Base-by-base conservation (phyloP, 2,113 vertebrate genomes). In the Zosterops hypoxanthus region DNA sequence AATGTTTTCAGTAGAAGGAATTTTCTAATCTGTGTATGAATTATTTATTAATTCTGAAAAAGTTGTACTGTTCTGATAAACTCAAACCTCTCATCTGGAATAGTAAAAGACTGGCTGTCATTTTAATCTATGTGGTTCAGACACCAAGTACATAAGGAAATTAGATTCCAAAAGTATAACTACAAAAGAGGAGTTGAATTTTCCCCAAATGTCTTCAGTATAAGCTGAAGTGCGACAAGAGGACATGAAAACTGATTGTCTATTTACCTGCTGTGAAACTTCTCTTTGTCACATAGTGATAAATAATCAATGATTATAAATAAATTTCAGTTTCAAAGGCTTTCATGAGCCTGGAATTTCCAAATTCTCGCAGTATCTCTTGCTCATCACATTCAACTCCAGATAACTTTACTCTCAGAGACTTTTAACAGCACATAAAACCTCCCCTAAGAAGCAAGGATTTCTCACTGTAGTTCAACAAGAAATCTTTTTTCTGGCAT, bases 401-500 rank as follows among this genome's bases (percentile, higher is more conserved):
- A 39, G 22, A 20, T 10, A 75, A 22, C 5, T 82, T 76, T 64
- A 41, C 6, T 41, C 5, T 53, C 22, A 65, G 77, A 60, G 10
- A 33, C 19, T 64, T 78, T 71, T 71, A 41, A 79, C 1, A 39
- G 14, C 7, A 15, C 9, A 34, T 63, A 16, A 39, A 41, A 42
- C 25, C 26, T 16, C 7, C 7, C 10, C 20, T 71, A 29, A 55
- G 13, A 55, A 66, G 4, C 6, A 59, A 39, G 4, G 11, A 25
- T 53, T 59, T 78, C 9, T 57, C 29, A 31, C 2, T 50, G 21
- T 13, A 23, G 4, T 77, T 70, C n/a, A 80, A 36, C 4, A 59
- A 60, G 16, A 61, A 66, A 60, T 1, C 0, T 33, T n/a, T 52
- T 66, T 46, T 36, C 26, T 36, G 4, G 1, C 12, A n/a, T 72